Conservation (phyloP, 2,888 invertebrate species). For the Emesis russula region DNA sequence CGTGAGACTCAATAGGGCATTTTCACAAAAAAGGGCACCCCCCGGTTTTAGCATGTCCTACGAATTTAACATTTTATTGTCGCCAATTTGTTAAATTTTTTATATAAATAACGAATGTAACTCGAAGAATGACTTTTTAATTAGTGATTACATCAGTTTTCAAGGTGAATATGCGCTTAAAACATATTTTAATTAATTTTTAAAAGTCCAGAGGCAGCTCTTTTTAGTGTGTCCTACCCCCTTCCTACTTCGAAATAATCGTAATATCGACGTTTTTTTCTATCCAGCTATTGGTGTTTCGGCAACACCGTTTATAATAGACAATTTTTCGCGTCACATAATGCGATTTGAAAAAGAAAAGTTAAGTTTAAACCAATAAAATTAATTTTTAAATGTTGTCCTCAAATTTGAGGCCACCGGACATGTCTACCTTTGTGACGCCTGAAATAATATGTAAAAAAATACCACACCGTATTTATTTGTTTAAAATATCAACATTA, state of each 20-base stretch:
- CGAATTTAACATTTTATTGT: not conserved
- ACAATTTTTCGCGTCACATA: not conserved
- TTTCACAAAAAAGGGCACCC: not conserved
- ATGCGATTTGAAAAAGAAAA: conserved; percentile 1
- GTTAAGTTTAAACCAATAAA: not conserved
- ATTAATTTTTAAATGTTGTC: not conserved
- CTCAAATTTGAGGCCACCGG: not conserved
- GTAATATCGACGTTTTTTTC: not conserved
- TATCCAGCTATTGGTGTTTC: not conserved
- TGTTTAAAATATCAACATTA: not conserved
- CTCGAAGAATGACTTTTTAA: not conserved
- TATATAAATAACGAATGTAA: not conserved
- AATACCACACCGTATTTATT: not conserved
- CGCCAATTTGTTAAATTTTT: not conserved
- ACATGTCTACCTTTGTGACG: not conserved
- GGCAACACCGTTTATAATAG: not conserved
- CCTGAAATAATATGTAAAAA: not conserved
- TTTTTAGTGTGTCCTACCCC: not conserved
- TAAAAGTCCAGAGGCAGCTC: conserved; percentile 1
- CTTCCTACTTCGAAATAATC: conserved; percentile 2
- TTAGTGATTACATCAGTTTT: not conserved
- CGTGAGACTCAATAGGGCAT: too few relatives aligned
- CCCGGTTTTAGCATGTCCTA: not conserved
- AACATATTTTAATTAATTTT: not conserved
- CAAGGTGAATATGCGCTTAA: not conserved